phyloP scores from a whole-genome alignment of 2,113 vertebrate species.

The Neolamprologus devosi region DNA sequence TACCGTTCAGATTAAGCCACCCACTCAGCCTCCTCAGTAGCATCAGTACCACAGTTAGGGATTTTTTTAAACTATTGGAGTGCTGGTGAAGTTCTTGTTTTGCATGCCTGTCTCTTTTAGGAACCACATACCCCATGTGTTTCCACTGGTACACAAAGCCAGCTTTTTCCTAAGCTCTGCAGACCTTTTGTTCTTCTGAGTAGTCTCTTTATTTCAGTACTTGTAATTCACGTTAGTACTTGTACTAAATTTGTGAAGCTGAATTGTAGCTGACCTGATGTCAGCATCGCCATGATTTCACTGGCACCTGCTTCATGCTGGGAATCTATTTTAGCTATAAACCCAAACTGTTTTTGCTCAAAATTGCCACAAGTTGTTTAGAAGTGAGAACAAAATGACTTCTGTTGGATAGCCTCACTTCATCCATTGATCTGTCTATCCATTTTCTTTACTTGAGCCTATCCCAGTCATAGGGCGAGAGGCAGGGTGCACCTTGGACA shows the following conservation, averaged over 20 bases:
- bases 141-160: neutral
- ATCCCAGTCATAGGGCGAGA: neutral
- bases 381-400: neutral
- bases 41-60: neutral
- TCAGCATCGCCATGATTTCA: neutral
- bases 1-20: conserved; percentile 74
- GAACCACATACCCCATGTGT: neutral
- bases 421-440: neutral
- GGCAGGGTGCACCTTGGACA: neutral
- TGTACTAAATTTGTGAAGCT: neutral
- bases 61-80: neutral
- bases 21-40: neutral
- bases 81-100: neutral
- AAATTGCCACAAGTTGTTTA: neutral
- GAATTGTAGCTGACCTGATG: neutral
- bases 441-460: neutral
- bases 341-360: neutral
- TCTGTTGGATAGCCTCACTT: neutral
- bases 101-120: neutral
- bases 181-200: neutral
- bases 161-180: neutral
- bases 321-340: neutral
- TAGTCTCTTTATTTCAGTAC: neutral
- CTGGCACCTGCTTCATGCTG: neutral
- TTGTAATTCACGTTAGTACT: neutral